These are phyloP conservation scores for Pachyrhynchus sulphureomaculatus DNA, from an alignment of 1,140 invertebrate genomes.

Conservation along the genomic window DNA sequence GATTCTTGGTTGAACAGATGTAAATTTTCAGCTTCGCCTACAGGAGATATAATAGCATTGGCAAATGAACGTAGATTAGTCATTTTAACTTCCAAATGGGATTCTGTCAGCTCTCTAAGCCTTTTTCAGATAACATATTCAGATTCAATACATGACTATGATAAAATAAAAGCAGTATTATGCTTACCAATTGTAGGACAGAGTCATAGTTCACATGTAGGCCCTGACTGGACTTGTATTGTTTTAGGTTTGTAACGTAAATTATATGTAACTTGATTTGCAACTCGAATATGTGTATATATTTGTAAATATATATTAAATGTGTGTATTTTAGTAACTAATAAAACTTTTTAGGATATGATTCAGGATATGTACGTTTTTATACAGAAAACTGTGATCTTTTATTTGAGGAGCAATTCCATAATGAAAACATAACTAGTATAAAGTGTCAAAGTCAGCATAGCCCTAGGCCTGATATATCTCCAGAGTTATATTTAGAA, in stretches of 20 bases:
- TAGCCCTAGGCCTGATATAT: constrained; percentile 59
- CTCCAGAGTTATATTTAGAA: constrained; percentile 64
- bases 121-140: constrained; percentile 56
- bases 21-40: constrained; percentile 70
- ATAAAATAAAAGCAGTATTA: constrained; percentile 54
- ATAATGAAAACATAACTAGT: constrained; percentile 75
- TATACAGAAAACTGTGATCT: constrained; percentile 86
- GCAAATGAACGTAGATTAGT: constrained; percentile 66
- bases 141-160: constrained; percentile 58
- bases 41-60: constrained; percentile 70
- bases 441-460: constrained; percentile 81
- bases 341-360: constrained; percentile 71
- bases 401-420: constrained; percentile 80
- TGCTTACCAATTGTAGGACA: constrained; percentile 56
- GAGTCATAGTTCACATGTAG: constrained; percentile 55
- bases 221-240: constrained; percentile 92
- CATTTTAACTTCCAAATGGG: constrained; percentile 67
- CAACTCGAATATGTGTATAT: no score
- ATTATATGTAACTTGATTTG: no score
- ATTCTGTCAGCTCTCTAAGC: constrained; percentile 52
- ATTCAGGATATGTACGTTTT: constrained; percentile 80
- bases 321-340: no score
- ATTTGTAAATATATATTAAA: no score
- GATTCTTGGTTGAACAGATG: constrained; percentile 73
- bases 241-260: constrained; percentile 55